These are phyloP conservation scores for Apamea epomidion DNA, from an alignment of 2,888 invertebrate species.

Conservation along the genomic window DNA sequence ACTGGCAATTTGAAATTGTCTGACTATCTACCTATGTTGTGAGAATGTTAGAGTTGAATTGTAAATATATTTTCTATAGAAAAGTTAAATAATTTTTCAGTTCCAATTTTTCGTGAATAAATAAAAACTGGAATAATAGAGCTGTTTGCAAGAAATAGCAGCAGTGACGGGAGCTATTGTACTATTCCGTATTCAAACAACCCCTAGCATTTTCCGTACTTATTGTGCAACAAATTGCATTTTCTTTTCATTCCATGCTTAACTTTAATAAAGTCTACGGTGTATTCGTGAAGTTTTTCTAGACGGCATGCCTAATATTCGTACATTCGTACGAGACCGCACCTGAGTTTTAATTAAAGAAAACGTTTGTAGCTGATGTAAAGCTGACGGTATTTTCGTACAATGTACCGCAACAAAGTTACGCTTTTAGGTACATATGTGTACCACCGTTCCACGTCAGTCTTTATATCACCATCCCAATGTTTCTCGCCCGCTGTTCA, in stretches of 20 bases:
- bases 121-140: constrained; percentile 31
- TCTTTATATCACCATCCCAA: constrained; percentile 47
- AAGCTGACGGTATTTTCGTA: constrained; percentile 42
- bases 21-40: background rate
- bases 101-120: constrained; percentile 15
- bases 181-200: constrained; percentile 45
- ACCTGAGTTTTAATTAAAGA: constrained; percentile 65
- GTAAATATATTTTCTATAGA: background rate
- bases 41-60: background rate
- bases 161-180: constrained; percentile 39
- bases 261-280: constrained; percentile 45
- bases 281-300: constrained; percentile 52
- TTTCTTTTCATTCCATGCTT: constrained; percentile 51
- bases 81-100: background rate
- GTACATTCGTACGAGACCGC: constrained; percentile 47
- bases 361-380: constrained; percentile 43
- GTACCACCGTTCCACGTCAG: constrained; percentile 32
- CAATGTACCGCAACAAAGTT: constrained; percentile 36
- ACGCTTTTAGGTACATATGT: constrained; percentile 28
- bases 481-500: constrained; percentile 70
- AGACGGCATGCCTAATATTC: constrained; percentile 52
- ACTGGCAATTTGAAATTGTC: background rate
- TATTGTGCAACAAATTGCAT: constrained; percentile 57
- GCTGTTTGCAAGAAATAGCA: constrained; percentile 36
- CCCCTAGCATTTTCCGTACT: constrained; percentile 35